A percentile compares a stretch with the other conserved stretches of the same genome.
phyloP scores from a whole-genome alignment of 2,113 vertebrate species.

The Actenoides lindsayi region DNA sequence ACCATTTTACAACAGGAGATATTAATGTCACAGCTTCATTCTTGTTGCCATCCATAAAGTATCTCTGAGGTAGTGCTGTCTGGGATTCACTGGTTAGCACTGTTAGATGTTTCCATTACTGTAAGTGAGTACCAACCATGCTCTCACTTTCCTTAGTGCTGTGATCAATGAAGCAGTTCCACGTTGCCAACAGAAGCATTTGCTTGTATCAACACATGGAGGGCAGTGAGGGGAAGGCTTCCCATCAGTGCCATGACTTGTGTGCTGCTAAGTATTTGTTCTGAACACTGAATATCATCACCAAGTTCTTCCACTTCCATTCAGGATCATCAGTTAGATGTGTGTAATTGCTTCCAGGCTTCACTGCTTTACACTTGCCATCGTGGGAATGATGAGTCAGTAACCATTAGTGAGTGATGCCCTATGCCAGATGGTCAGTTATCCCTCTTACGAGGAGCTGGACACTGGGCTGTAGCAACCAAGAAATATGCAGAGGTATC shows the following conservation, averaged over 20 bases:
- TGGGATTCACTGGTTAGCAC: neutral
- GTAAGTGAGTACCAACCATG: neutral
- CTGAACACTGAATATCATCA: neutral
- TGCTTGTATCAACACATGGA: neutral
- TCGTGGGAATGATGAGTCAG: neutral
- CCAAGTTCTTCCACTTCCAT: neutral
- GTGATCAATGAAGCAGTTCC: neutral
- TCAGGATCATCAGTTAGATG: neutral
- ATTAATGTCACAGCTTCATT: neutral
- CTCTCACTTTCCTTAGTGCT: neutral
- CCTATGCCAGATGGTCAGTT: neutral
- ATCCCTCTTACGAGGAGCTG: neutral
- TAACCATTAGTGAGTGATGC: neutral
- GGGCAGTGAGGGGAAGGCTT: neutral
- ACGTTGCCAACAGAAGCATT: accelerated
- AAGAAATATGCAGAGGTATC: neutral
- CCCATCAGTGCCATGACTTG: neutral
- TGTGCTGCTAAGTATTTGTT: neutral
- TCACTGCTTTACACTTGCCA: neutral
- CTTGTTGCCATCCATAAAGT: neutral
- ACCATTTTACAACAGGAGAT: neutral
- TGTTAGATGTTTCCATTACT: neutral
- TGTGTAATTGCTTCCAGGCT: accelerated
- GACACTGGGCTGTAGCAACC: neutral
- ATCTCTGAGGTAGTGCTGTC: neutral